These are phyloP conservation scores for Tetragonisca angustula DNA, from an alignment of 2,888 invertebrate species.

Conservation along the genomic window DNA sequence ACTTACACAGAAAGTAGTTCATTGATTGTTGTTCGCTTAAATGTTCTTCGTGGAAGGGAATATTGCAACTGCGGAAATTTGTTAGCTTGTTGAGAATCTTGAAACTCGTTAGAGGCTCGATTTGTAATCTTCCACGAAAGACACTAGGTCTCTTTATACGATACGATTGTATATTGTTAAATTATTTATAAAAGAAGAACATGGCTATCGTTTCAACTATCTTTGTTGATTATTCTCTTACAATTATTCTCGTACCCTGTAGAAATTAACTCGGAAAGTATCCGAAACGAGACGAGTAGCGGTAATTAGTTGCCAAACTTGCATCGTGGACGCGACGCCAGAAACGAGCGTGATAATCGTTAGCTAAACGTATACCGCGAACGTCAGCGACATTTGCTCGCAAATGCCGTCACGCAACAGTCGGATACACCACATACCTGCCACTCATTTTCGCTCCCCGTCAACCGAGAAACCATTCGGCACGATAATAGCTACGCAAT, in stretches of 20 bases:
- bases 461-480: constrained; percentile 33
- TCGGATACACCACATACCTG: not conserved
- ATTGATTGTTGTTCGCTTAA: not conserved
- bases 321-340: accelerated
- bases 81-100: not conserved
- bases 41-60: not conserved
- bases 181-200: not conserved
- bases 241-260: not conserved
- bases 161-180: not conserved
- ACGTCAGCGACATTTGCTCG: not conserved
- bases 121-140: not conserved
- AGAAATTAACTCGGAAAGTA: not conserved
- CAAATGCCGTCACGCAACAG: constrained; percentile 6
- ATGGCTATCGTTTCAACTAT: too few relatives aligned
- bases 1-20: not conserved
- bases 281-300: not conserved
- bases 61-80: not conserved
- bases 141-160: not conserved
- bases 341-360: not conserved
- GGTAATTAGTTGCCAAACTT: not conserved
- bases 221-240: not conserved
- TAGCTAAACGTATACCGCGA: not conserved
- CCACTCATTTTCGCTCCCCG: constrained; percentile 28
- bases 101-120: too few relatives aligned
- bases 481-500: constrained; percentile 41